Percentiles rank a stretch among this genome's conserved stretches.
These are phyloP conservation scores for Carollia perspicillata DNA, from an alignment of 2,113 vertebrate genomes.

Conservation along the genomic window DNA sequence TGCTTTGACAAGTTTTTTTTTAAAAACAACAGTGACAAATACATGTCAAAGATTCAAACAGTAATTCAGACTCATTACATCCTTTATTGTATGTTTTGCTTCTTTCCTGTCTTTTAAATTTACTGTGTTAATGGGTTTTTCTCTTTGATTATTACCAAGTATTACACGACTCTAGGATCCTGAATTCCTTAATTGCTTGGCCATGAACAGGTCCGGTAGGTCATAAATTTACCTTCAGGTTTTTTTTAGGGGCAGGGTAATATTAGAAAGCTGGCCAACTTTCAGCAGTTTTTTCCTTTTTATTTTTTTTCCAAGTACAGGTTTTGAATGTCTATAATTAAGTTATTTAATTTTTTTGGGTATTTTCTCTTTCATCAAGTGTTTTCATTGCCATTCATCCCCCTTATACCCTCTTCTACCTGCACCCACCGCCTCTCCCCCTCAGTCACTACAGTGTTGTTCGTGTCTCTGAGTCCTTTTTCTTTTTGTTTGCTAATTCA, in stretches of 20 bases:
- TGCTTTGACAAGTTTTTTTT: background rate
- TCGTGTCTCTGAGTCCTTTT: no score
- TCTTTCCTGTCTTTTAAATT: slow-evolving; percentile 20
- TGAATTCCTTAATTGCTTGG: slow-evolving; percentile 50
- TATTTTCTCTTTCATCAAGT: no score
- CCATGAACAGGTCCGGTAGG: slow-evolving; percentile 48
- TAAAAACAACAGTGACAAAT: background rate
- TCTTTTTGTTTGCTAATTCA: background rate
- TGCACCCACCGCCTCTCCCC: no score
- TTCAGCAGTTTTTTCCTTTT: background rate
- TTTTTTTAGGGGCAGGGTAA: background rate
- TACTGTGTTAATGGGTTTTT: slow-evolving; percentile 47
- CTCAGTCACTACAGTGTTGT: no score
- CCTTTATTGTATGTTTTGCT: slow-evolving; percentile 39
- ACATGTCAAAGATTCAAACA: background rate
- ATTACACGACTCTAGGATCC: slow-evolving; percentile 57
- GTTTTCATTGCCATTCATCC: no score
- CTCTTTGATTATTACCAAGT: slow-evolving; percentile 47
- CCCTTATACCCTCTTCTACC: no score
- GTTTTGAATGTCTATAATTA: background rate
- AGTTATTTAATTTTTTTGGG: background rate
- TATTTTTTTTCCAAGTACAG: background rate
- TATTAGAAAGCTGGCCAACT: slow-evolving; percentile 1
- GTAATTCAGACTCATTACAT: background rate
- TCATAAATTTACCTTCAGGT: slow-evolving; percentile 60